A percentile compares a stretch with the other conserved stretches of the same genome.
phyloP scores from a whole-genome alignment of 2,797 vertebrate species.

The Pampus argenteus region DNA sequence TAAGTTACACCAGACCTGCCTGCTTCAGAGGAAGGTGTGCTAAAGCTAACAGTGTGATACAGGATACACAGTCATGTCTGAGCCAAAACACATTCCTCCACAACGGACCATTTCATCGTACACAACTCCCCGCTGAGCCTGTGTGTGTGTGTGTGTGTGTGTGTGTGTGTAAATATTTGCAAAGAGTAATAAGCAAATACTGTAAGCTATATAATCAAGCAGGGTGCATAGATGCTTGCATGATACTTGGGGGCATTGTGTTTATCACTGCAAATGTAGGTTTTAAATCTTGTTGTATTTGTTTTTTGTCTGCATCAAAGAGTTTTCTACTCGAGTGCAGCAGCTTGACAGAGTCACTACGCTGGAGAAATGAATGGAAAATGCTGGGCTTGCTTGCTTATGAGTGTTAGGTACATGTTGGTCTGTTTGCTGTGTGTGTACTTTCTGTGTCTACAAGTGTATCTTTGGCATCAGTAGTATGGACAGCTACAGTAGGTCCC shows the following conservation, averaged over 20 bases:
- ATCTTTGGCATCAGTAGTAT: conserved; percentile 46
- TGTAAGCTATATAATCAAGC: conserved; percentile 42
- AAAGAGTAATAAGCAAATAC: conserved; percentile 49
- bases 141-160: conserved; percentile 29
- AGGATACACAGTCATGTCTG: conserved; percentile 52
- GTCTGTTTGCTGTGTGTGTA: conserved; percentile 50
- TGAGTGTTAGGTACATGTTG: conserved; percentile 27
- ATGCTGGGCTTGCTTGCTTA: conserved; percentile 22
- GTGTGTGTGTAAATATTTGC: conserved; percentile 66
- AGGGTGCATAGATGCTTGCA: conserved; percentile 32
- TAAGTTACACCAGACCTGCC: conserved; percentile 54
- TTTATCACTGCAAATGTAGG: conserved; percentile 14
- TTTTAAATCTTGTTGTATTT: conserved; percentile 20
- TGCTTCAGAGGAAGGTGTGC: conserved; percentile 60
- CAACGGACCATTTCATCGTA: conserved; percentile 59
- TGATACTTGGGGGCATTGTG: conserved; percentile 32
- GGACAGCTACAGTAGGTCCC: conserved; percentile 46
- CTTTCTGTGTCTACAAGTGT: conserved; percentile 27
- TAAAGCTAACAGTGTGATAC: conserved; percentile 66
- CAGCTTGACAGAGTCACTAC: neutral
- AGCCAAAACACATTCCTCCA: conserved; percentile 74
- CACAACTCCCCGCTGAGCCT: conserved; percentile 45
- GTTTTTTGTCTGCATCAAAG: conserved; percentile 16
- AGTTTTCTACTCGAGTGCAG: conserved; percentile 9
- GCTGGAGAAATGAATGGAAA: conserved; percentile 16